Percentiles rank a stretch among this genome's conserved stretches.
phyloP scores from a whole-genome alignment of 2,888 invertebrate species.

The Myopa tessellatipennis region DNA sequence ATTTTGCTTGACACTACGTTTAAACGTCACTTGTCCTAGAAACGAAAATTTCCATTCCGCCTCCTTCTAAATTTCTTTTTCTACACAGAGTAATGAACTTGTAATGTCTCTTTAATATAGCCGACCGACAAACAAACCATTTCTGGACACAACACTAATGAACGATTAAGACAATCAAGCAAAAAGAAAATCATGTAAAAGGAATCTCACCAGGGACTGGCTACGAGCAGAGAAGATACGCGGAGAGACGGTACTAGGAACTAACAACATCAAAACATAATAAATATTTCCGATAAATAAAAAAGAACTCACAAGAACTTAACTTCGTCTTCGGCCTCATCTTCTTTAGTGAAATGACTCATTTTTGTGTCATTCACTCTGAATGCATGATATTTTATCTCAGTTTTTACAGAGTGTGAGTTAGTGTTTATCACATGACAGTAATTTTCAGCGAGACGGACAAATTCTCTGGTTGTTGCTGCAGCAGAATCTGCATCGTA shows the following conservation, averaged over 20 bases:
- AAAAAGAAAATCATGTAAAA: neutral
- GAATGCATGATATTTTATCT: slow-evolving; percentile 30
- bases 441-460: neutral
- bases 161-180: slow-evolving; percentile 13
- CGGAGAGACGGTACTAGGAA: neutral
- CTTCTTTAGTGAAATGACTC: slow-evolving; percentile 19
- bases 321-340: neutral
- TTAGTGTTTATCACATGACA: slow-evolving; percentile 21
- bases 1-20: neutral
- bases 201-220: neutral
- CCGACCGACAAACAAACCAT: neutral
- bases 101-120: slow-evolving; percentile 1
- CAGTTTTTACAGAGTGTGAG: neutral
- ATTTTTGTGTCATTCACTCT: slow-evolving; percentile 12
- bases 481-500: slow-evolving; percentile 4
- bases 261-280: slow-evolving; percentile 29
- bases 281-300: slow-evolving; percentile 34
- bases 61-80: neutral
- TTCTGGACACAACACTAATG: neutral
- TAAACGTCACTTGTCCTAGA: slow-evolving; percentile 18
- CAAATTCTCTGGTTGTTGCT: neutral
- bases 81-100: slow-evolving; percentile 28
- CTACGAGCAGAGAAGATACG: too few relatives aligned
- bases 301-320: neutral
- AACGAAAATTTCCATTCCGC: neutral